Percentiles rank a stretch among this genome's conserved stretches.
These are phyloP conservation scores for Dermolepida albohirtum DNA, from an alignment of 2,888 invertebrate species.

Conservation along the genomic window DNA sequence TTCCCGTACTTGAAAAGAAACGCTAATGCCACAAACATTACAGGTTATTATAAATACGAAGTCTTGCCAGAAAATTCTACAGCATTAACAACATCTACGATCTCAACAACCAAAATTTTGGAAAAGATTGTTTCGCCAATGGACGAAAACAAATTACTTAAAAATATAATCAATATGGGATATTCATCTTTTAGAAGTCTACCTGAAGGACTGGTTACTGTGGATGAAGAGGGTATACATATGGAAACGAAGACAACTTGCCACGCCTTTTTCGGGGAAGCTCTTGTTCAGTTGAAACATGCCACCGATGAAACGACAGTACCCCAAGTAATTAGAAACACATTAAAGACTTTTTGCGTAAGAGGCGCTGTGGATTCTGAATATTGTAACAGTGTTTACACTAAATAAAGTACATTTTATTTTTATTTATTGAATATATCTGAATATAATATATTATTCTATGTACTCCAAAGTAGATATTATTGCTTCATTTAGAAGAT, in stretches of 20 bases:
- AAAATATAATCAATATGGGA: slow-evolving; percentile 48
- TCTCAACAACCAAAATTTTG: slow-evolving; percentile 1
- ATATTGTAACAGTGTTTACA: slow-evolving; percentile 52
- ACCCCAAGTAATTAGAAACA: slow-evolving; percentile 52
- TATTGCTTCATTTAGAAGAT: slow-evolving; percentile 17
- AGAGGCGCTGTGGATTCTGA: slow-evolving; percentile 55
- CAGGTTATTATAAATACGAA: slow-evolving; percentile 21
- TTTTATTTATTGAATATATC: slow-evolving; percentile 2
- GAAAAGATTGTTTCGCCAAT: slow-evolving; percentile 8
- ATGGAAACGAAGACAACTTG: slow-evolving; percentile 63
- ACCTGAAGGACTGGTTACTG: slow-evolving; percentile 57
- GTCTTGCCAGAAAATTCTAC: slow-evolving; percentile 16
- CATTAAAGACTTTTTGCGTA: slow-evolving; percentile 58
- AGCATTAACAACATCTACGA: not conserved
- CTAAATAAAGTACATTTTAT: slow-evolving; percentile 28
- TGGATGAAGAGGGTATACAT: slow-evolving; percentile 62
- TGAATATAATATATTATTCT: slow-evolving; percentile 16
- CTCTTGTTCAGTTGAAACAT: slow-evolving; percentile 56
- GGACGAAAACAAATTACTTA: slow-evolving; percentile 41
- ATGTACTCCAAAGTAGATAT: slow-evolving; percentile 25
- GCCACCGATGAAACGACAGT: slow-evolving; percentile 49
- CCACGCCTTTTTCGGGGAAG: slow-evolving; percentile 64
- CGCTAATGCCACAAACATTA: not conserved
- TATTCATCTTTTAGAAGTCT: slow-evolving; percentile 53
- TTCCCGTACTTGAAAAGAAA: slow-evolving; percentile 44